Percentiles rank a stretch among this genome's conserved stretches.
phyloP scores from a whole-genome alignment of 2,113 vertebrate species.

The Ivindomyrus marchei region DNA sequence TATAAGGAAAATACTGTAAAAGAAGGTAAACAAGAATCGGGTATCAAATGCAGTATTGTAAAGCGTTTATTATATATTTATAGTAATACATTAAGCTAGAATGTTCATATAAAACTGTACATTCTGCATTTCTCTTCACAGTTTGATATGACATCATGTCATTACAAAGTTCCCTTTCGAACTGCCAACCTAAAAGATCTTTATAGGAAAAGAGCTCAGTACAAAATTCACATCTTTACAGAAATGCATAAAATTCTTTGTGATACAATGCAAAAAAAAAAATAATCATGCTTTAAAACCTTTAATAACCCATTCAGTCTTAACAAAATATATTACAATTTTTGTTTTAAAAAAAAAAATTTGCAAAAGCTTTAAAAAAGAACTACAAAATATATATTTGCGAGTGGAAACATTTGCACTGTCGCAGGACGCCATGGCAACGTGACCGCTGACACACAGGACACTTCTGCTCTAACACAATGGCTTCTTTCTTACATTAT shows the following conservation, averaged over 20 bases:
- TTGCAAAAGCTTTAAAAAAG: constrained; percentile 29
- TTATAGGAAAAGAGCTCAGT: constrained; percentile 67
- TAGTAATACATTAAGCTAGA: constrained; percentile 73
- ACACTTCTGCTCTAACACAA: not conserved
- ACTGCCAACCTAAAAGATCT: constrained; percentile 67
- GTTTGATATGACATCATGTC: constrained; percentile 81
- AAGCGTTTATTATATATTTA: constrained; percentile 78
- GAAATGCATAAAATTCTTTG: constrained; percentile 70
- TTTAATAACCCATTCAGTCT: constrained; percentile 76
- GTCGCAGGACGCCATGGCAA: not conserved
- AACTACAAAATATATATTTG: constrained; percentile 27
- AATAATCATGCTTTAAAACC: constrained; percentile 71
- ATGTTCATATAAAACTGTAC: constrained; percentile 74
- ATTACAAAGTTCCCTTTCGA: constrained; percentile 81
- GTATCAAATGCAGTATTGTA: constrained; percentile 38
- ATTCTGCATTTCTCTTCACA: constrained; percentile 88
- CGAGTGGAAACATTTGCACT: not conserved
- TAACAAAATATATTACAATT: constrained; percentile 66
- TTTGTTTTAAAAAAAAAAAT: constrained; percentile 30
- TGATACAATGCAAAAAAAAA: constrained; percentile 54
- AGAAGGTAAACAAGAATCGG: constrained; percentile 31
- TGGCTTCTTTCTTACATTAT: not conserved
- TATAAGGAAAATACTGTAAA: not conserved
- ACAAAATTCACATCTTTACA: constrained; percentile 76
- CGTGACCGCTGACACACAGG: not conserved